phyloP scores from a whole-genome alignment of 2,888 invertebrate genomes.

The Hanleya hanleyi region DNA sequence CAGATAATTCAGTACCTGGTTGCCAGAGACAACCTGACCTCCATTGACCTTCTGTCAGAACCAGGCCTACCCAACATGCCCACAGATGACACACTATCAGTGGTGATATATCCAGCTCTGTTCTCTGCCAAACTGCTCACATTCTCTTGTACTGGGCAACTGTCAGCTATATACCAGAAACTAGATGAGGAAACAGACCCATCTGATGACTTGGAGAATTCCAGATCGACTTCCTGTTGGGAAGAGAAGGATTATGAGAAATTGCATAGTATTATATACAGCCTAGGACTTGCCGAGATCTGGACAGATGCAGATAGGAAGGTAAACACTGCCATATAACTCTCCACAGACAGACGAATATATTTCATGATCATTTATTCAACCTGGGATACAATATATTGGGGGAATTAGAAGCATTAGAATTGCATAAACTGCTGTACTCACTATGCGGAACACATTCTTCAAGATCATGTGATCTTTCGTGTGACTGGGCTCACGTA shows the following conservation, averaged over 20 bases:
- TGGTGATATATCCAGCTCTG: background rate
- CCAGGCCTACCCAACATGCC: too few species aligned
- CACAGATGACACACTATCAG: too few species aligned
- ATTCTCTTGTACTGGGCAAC: background rate
- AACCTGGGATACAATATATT: too few species aligned
- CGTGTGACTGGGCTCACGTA: too few species aligned
- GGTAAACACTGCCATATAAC: too few species aligned
- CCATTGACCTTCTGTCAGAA: background rate
- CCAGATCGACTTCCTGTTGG: too few species aligned
- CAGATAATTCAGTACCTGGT: background rate
- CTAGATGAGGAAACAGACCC: background rate
- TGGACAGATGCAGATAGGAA: background rate
- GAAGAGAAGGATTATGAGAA: background rate
- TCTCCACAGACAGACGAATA: too few species aligned
- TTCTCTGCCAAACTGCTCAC: background rate
- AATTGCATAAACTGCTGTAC: too few species aligned
- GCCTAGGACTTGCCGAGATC: background rate
- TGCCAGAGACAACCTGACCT: background rate
- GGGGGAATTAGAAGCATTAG: too few species aligned
- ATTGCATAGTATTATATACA: background rate
- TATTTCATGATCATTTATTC: too few species aligned
- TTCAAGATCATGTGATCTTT: too few species aligned
- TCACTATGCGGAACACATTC: too few species aligned
- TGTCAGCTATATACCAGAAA: background rate
- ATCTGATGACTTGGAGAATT: background rate